phyloP scores from a whole-genome alignment of 1,140 invertebrate genomes.

The Fopius arisanus region DNA sequence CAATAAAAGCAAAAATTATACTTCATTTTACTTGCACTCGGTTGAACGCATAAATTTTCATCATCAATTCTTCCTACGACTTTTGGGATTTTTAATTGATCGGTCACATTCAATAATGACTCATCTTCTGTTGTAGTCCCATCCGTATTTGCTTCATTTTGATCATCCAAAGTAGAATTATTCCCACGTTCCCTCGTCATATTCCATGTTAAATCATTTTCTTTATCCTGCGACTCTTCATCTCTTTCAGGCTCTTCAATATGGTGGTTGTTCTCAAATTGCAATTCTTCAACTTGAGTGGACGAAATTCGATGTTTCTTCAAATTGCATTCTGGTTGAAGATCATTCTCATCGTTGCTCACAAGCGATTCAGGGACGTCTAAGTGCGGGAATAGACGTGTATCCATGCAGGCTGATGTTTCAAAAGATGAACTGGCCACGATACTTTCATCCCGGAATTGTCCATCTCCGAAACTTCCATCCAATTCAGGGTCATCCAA shows the following conservation, averaged over 20 bases:
- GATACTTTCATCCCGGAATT: neutral
- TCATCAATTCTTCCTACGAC: conserved; percentile 4
- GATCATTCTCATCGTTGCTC: neutral
- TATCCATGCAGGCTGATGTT: neutral
- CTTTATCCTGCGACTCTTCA: neutral
- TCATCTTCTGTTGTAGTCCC: neutral
- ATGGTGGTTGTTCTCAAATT: neutral
- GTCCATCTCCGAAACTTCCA: neutral
- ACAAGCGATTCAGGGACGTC: neutral
- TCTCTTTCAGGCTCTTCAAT: neutral
- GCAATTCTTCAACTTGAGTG: neutral
- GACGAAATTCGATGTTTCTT: neutral
- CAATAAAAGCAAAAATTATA: conserved; percentile 29
- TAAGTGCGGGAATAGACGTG: neutral
- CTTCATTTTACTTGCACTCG: neutral
- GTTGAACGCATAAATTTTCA: neutral
- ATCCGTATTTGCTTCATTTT: neutral
- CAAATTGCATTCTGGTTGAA: neutral
- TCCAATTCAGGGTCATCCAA: conserved; percentile 20
- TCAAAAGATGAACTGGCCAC: neutral
- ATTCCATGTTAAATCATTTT: neutral
- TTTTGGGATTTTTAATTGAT: neutral
- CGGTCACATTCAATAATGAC: neutral
- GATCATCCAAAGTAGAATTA: neutral
- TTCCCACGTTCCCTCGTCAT: neutral